Base-by-base conservation (phyloP, 2,888 invertebrate species). In the Drosophila meridionalis region DNA sequence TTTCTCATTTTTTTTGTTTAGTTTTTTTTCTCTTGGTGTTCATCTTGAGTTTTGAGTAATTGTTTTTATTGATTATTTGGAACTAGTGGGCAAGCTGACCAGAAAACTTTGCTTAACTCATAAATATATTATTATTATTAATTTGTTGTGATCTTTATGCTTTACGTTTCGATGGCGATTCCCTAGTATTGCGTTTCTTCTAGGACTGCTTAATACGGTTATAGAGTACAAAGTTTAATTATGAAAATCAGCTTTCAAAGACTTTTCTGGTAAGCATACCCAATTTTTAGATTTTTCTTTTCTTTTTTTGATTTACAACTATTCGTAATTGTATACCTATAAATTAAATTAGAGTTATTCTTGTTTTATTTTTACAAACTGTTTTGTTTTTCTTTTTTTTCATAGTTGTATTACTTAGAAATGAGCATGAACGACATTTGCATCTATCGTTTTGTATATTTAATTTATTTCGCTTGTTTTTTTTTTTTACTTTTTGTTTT, bases 301-400 rank as follows among this genome's bases (percentile, higher is more conserved):
- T 20, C 20, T 20, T 20, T 20, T 20, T 57, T 67, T 73, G 70
- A 61, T 69, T 80, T 86, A 88, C 71, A 81, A 73, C 87, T 89
- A 88, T 72, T 88, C 66, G 73, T 82, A 78, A 72, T 80, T 89
- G 70, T 84, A 73, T 76, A 81, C 69, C 77, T 90, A 87, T 73
- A 78, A 87, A 79, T 83, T 73, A 90, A 88, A 89, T 84, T 89
- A 90, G 67, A 83, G 64, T 86, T 88, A 74, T 61, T 57, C 9
- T 62, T 78, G 47, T 69, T 48, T 47, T 50, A 60, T 69, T 69
- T 76, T 81, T 79, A 79, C 80, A 79, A 79, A 77, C 59, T 69
- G 53, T 80, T 66, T 58, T 34, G 34, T 34, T 57, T 20, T 20
- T 26, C 2, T 43, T 32, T 32, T 32, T 20, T 36, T n/a, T 57